Percentiles rank a stretch among this genome's conserved stretches.
phyloP scores from a whole-genome alignment of 1,140 invertebrate species.

The Palaemon carinicauda region DNA sequence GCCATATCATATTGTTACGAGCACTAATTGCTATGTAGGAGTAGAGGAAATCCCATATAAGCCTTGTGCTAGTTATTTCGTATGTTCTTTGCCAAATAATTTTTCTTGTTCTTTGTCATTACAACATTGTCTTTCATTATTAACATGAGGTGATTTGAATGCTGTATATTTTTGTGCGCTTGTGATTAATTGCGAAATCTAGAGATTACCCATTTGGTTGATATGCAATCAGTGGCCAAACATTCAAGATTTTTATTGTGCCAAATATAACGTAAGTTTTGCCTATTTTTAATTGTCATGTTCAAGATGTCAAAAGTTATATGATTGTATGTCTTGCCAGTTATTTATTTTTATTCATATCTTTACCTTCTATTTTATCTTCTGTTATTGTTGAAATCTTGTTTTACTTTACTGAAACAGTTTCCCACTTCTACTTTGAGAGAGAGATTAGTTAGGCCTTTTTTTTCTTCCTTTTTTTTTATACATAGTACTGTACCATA shows the following conservation, averaged over 20 bases:
- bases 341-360: constrained; percentile 37
- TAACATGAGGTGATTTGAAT: constrained; percentile 24
- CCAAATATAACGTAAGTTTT: constrained; percentile 52
- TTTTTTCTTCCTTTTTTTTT: too few species aligned
- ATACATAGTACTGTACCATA: too few species aligned
- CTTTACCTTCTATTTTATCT: neutral
- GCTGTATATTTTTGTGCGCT: constrained; percentile 51
- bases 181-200: constrained; percentile 40
- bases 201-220: constrained; percentile 22
- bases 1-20: constrained; percentile 37
- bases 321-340: constrained; percentile 17
- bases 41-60: constrained; percentile 9
- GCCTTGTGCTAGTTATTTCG: neutral
- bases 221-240: constrained; percentile 52
- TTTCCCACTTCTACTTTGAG: neutral
- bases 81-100: constrained; percentile 26
- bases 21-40: constrained; percentile 11
- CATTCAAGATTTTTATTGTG: constrained; percentile 42
- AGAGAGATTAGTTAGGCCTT: too few species aligned
- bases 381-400: neutral
- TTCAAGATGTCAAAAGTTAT: neutral
- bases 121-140: constrained; percentile 41
- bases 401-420: neutral
- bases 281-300: too few species aligned
- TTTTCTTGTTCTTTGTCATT: constrained; percentile 20